Evolutionary conservation across 2,888 invertebrate genomes (phyloP).

Genomic region (Limnephilus lunatus): DNA sequence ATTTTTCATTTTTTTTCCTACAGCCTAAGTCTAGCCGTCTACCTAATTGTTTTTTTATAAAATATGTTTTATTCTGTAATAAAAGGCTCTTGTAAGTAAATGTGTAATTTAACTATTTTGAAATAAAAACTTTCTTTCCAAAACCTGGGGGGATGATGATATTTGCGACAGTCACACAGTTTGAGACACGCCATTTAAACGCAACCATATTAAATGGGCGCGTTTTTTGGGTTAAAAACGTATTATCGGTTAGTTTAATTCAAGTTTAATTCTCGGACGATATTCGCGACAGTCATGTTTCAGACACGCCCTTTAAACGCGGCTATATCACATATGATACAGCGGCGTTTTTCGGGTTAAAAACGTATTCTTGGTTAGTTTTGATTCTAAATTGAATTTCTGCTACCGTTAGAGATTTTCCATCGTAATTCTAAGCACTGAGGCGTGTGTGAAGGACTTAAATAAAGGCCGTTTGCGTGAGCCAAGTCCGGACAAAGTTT

Average conservation of each 20-base stretch:
- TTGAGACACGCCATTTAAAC: too few relatives aligned
- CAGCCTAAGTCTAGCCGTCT: too few relatives aligned
- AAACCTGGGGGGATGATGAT: not conserved
- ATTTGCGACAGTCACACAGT: not conserved
- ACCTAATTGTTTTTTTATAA: too few relatives aligned
- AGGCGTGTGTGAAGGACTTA: constrained; percentile 54
- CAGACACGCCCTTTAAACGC: too few relatives aligned
- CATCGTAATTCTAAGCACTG: constrained; percentile 46
- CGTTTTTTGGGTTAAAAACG: not conserved
- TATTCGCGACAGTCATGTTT: too few relatives aligned
- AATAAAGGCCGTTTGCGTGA: constrained; percentile 52
- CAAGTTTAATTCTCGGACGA: not conserved
- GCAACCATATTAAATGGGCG: not conserved
- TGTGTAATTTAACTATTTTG: too few relatives aligned
- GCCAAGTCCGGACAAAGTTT: constrained; percentile 45
- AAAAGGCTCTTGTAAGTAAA: too few relatives aligned
- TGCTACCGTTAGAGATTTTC: constrained; percentile 20
- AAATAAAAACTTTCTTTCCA: not conserved
- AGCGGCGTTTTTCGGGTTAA: not conserved
- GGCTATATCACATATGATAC: not conserved
- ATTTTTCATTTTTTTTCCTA: too few relatives aligned
- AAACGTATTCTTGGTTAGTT: not conserved
- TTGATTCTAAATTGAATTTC: constrained; percentile 41
- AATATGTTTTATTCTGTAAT: too few relatives aligned
- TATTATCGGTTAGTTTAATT: not conserved